A percentile compares a stretch with the other conserved stretches of the same genome.
Evolutionary conservation across 2,888 invertebrate species (phyloP).

Genomic region (Cryptops parisi): DNA sequence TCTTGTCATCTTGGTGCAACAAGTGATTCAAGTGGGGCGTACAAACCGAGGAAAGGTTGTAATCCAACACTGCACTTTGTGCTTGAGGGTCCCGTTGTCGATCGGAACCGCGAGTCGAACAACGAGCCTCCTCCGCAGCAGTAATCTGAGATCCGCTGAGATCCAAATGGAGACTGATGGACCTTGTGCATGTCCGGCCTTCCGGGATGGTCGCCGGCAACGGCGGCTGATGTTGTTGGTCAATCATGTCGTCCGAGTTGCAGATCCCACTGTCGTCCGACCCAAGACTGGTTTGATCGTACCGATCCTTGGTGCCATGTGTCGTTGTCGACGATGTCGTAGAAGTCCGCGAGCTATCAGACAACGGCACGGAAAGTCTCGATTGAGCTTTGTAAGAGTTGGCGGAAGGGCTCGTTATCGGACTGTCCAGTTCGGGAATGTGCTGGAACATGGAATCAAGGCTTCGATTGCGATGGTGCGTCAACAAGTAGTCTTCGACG

Average conservation of each 20-base stretch:
- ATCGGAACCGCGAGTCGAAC: too few relatives aligned
- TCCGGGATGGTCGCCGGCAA: conserved; percentile 7
- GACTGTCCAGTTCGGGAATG: conserved; percentile 17
- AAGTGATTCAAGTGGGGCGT: background rate
- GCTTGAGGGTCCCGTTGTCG: too few relatives aligned
- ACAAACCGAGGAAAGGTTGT: background rate
- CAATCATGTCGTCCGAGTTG: conserved; percentile 41
- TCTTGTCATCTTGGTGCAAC: background rate
- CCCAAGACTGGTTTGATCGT: conserved; percentile 47
- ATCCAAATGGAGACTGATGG: background rate
- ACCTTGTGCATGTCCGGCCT: background rate
- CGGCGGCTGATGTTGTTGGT: too few relatives aligned
- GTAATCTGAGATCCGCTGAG: background rate
- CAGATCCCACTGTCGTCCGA: conserved; percentile 70
- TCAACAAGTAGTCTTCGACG: conserved; percentile 28
- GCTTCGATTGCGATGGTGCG: conserved; percentile 73
- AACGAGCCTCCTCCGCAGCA: background rate
- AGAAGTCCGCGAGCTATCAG: conserved; percentile 6
- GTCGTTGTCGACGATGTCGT: conserved; percentile 10
- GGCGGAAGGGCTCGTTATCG: background rate
- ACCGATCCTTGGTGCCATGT: conserved; percentile 32
- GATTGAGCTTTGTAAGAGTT: background rate
- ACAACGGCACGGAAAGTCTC: background rate
- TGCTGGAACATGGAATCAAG: conserved; percentile 56
- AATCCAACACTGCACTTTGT: too few relatives aligned